Evolutionary conservation across 2,797 vertebrate species (phyloP).

Genomic region (Lepus townsendii): DNA sequence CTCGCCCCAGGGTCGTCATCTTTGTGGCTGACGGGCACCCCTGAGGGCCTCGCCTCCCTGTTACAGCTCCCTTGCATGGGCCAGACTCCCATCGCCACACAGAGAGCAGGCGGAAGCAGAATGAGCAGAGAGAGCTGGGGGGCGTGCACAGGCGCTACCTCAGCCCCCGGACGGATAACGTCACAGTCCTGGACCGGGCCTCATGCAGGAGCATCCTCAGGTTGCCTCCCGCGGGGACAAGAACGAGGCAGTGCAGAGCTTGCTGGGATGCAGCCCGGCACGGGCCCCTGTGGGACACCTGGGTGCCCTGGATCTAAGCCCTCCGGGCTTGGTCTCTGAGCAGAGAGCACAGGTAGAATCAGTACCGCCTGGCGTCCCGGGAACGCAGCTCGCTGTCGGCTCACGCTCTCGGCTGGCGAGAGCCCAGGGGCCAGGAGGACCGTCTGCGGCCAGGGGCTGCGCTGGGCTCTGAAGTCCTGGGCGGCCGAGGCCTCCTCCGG

Average conservation of each 20-base stretch:
- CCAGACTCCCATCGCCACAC: not conserved
- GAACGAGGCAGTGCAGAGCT: too few species aligned
- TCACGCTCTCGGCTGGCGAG: not conserved
- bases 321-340: not conserved
- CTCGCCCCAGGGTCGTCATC: not conserved
- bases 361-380: not conserved
- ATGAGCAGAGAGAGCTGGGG: too few species aligned
- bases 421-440: not conserved
- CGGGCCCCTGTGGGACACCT: rapidly evolving
- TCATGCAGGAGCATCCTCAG: not conserved
- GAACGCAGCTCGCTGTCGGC: not conserved
- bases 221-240: too few species aligned
- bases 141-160: too few species aligned
- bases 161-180: not conserved
- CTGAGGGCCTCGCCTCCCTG: rapidly evolving
- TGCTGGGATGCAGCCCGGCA: rapidly evolving
- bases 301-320: not conserved
- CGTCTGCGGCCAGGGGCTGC: not conserved
- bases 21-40: rapidly evolving
- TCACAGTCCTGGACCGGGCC: not conserved
- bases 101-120: not conserved
- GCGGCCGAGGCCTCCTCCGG: not conserved
- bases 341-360: not conserved
- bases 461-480: not conserved
- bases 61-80: too few species aligned